Conservation (phyloP, 2,888 invertebrate genomes). For the Pristionchus maxplancki region DNA sequence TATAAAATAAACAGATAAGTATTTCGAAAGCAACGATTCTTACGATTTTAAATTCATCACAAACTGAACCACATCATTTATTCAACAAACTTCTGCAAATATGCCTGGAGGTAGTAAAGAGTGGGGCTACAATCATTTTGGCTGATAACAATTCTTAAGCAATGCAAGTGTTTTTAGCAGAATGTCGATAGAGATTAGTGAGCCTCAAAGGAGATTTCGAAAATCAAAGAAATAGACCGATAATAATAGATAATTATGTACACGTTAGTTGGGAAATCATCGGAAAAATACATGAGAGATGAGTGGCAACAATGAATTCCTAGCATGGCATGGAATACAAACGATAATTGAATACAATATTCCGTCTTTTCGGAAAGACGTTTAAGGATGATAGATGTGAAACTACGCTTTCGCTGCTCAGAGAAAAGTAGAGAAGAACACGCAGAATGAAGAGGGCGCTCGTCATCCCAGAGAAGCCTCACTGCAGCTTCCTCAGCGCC, state of each 20-base stretch:
- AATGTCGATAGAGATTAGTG: too few species aligned
- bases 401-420: background rate
- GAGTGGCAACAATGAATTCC: background rate
- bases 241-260: background rate
- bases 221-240: background rate
- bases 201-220: background rate
- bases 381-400: background rate
- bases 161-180: too few species aligned
- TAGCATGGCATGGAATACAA: background rate
- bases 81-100: background rate
- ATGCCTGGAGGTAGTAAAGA: background rate
- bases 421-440: background rate
- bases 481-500: slow-evolving; percentile 19
- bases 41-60: background rate
- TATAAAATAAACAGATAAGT: too few species aligned
- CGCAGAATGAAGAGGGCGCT: background rate
- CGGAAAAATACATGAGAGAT: background rate
- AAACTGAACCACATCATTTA: background rate
- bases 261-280: background rate
- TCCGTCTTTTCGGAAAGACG: too few species aligned
- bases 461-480: background rate
- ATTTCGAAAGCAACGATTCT: background rate
- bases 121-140: background rate
- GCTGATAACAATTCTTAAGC: background rate
- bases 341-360: background rate